Conservation (phyloP, 2,113 vertebrate species). For the Loxodonta africana region DNA sequence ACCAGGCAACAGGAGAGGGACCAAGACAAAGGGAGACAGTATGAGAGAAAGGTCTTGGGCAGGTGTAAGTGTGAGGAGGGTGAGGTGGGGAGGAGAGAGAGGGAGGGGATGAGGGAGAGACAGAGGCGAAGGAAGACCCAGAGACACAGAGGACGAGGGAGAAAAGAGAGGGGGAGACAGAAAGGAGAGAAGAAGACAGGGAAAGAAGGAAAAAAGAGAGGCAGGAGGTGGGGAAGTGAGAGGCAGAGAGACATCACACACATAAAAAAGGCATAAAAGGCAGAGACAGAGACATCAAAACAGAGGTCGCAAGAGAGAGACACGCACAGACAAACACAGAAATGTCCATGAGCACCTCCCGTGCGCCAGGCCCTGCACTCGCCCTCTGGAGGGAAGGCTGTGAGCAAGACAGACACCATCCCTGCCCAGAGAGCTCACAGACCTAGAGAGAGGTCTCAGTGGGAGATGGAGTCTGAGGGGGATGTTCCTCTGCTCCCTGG, state of each 20-base stretch:
- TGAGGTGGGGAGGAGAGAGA: background rate
- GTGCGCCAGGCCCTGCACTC: background rate
- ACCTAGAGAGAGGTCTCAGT: background rate
- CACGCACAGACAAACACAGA: background rate
- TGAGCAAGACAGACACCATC: background rate
- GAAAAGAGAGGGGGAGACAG: background rate
- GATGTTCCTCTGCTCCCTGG: accelerated
- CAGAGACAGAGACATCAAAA: background rate
- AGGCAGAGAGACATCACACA: background rate
- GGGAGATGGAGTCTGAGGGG: background rate
- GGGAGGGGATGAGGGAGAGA: background rate
- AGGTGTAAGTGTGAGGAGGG: background rate
- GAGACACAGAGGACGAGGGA: background rate
- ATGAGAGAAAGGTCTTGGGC: constrained; percentile 27
- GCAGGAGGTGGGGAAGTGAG: background rate
- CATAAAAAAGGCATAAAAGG: background rate
- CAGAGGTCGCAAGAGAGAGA: background rate
- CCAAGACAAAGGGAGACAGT: constrained; percentile 51
- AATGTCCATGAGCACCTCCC: background rate
- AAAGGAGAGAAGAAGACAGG: background rate
- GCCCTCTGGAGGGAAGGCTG: background rate
- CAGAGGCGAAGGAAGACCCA: background rate
- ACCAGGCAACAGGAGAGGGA: constrained; percentile 78
- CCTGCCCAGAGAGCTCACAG: background rate
- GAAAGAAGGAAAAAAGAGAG: background rate